These are phyloP conservation scores for Blastobasis lacticolella DNA, from an alignment of 2,888 invertebrate genomes.

Conservation along the genomic window DNA sequence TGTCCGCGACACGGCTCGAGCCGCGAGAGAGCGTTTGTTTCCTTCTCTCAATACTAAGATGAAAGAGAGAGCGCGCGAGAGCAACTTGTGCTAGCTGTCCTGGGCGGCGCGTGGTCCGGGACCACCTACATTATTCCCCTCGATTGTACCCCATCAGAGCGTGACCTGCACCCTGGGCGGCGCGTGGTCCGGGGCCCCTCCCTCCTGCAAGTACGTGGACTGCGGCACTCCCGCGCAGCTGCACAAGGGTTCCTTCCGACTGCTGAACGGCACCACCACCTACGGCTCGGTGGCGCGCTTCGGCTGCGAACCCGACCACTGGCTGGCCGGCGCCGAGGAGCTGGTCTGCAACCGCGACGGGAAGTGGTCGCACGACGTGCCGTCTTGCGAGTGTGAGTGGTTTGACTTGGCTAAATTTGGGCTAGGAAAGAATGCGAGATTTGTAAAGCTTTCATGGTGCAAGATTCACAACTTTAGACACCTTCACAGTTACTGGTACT, in stretches of 20 bases:
- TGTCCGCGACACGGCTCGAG: no score
- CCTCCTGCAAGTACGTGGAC: conserved; percentile 89
- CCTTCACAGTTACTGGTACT: no score
- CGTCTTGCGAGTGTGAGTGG: conserved; percentile 86
- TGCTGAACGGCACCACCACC: conserved; percentile 87
- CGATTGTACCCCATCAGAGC: conserved; percentile 58
- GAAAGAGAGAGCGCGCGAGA: no score
- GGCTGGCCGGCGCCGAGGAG: conserved; percentile 82
- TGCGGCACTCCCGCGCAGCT: conserved; percentile 88
- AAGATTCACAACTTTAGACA: no score
- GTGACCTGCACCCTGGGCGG: conserved; percentile 90
- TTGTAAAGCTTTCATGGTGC: no score
- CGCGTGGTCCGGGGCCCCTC: conserved; percentile 85
- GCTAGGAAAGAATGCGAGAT: not conserved
- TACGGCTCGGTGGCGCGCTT: conserved; percentile 87
- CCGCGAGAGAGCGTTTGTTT: no score
- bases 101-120: no score
- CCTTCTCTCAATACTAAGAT: no score
- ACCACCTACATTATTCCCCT: no score
- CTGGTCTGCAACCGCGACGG: conserved; percentile 87
- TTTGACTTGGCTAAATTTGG: not conserved
- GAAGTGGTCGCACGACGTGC: conserved; percentile 90
- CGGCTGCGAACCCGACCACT: conserved; percentile 86
- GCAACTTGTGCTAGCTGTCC: no score
- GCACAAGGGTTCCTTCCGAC: conserved; percentile 81